Conservation (phyloP, 2,797 vertebrate genomes). For the Psittacula derbiana region DNA sequence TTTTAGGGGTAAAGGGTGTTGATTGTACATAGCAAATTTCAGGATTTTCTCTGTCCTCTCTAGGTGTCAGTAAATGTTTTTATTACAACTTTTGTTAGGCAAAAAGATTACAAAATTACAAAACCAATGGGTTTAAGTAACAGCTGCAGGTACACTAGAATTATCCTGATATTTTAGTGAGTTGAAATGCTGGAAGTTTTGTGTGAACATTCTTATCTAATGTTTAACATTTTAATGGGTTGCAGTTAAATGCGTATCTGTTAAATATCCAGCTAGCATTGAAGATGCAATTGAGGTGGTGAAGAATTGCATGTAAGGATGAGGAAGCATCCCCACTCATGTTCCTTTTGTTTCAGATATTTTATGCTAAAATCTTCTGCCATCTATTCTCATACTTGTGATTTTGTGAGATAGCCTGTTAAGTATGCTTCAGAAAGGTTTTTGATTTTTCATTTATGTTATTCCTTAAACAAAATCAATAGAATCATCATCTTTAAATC, state of each 20-base stretch:
- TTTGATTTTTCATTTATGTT: not conserved
- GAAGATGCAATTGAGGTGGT: not conserved
- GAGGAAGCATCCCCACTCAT: not conserved
- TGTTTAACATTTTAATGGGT: not conserved
- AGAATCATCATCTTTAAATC: not conserved
- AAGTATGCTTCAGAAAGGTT: not conserved
- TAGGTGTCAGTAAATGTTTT: not conserved
- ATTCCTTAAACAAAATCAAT: not conserved
- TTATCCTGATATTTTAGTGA: not conserved
- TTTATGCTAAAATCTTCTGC: not conserved
- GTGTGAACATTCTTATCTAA: not conserved
- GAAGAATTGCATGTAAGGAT: not conserved
- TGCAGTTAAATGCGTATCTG: not conserved
- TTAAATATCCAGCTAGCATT: not conserved
- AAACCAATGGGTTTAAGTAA: not conserved
- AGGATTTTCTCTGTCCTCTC: not conserved
- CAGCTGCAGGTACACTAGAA: not conserved
- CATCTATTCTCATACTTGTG: not conserved
- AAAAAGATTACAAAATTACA: not conserved
- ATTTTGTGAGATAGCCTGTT: not conserved
- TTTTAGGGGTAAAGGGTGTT: not conserved
- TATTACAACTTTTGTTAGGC: not conserved
- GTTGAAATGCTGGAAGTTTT: not conserved
- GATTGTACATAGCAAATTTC: not conserved
- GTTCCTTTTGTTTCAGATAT: not conserved